Percentiles rank a stretch among this genome's conserved stretches.
Evolutionary conservation across 2,113 vertebrate genomes (phyloP).

Genomic region (sheep (Ovis aries)): DNA sequence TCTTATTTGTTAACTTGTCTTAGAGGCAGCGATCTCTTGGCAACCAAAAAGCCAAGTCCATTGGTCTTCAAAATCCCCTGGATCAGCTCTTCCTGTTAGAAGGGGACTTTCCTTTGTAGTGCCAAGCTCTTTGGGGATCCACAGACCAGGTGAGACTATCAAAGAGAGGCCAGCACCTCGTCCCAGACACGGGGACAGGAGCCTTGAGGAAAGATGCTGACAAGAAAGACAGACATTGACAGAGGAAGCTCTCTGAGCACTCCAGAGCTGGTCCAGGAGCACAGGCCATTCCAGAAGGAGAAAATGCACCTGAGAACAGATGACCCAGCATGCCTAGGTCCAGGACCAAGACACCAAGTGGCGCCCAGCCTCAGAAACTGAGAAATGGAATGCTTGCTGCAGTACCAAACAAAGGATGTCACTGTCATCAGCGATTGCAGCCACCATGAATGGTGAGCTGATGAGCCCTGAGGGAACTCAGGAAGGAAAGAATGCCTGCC

Average conservation of each 20-base stretch:
- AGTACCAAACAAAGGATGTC: fast-evolving
- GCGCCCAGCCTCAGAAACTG: background rate
- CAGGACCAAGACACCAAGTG: background rate
- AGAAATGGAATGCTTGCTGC: background rate
- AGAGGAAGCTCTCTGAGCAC: background rate
- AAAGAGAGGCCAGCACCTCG: background rate
- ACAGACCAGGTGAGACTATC: background rate
- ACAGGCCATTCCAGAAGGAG: background rate
- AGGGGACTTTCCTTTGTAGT: background rate
- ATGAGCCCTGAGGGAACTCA: background rate
- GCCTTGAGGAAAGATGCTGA: background rate
- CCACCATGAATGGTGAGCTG: background rate
- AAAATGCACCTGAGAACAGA: background rate
- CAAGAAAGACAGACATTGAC: background rate
- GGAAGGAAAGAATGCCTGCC: background rate
- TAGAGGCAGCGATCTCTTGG: background rate
- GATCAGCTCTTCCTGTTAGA: background rate
- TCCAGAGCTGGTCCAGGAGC: background rate
- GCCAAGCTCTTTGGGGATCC: too few relatives aligned
- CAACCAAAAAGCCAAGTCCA: background rate
- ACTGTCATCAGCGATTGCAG: background rate
- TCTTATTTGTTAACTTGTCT: background rate
- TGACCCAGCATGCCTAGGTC: too few relatives aligned
- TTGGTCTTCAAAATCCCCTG: background rate
- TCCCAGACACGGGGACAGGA: background rate